Evolutionary conservation across 2,888 invertebrate genomes (phyloP), one percentile per base, ranked within the genome.

Genomic region (Coecobrya sp.): DNA sequence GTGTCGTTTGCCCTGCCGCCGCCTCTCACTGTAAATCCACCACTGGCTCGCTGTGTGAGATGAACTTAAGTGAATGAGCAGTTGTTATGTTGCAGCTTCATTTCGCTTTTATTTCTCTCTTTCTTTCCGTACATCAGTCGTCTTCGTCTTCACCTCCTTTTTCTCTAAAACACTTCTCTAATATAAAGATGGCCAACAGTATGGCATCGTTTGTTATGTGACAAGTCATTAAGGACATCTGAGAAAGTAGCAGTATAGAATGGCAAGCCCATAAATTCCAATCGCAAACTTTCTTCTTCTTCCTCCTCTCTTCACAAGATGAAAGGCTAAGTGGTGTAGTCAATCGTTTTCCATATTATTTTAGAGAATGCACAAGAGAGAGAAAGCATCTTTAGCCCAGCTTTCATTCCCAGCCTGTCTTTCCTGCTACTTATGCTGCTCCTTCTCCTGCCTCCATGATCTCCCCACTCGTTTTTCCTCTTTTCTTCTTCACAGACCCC

Each of bases 281-380:
- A 91, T 91, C 91, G 86, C 91, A 91, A 91, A 91, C 91, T 91
- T 91, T 91, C 91, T 91, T 86, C 86, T 10, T 49, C 10, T 10
- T 49, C 11, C 16, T 49, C 49, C 11, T 49, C 49, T 19, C 7
- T n/a, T 8, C n/a, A 42, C 59, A 76, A 92, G 89, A 92, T 92
- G 92, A 92, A 93, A 92, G 93, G 92, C 93, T 93, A 93, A 93
- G 93, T 93, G 93, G 92, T 93, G 81, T 82, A 93, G 93, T 92
- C 93, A 93, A 92, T 93, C 93, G 91, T 87, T 65, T 87, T 68
- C 85, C 86, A 89, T 89, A 89, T 89, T 92, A 92, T 85, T 87
- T 81, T 68, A 55, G 85, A 52, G 62, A 82, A 27, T 42, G 36
- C 52, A 27, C 82, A 22, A 27, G 81, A 81, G 49, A 45, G 70